Base-by-base conservation (phyloP, 2,797 vertebrate species). In the Xiphorhynchus erythropygius region DNA sequence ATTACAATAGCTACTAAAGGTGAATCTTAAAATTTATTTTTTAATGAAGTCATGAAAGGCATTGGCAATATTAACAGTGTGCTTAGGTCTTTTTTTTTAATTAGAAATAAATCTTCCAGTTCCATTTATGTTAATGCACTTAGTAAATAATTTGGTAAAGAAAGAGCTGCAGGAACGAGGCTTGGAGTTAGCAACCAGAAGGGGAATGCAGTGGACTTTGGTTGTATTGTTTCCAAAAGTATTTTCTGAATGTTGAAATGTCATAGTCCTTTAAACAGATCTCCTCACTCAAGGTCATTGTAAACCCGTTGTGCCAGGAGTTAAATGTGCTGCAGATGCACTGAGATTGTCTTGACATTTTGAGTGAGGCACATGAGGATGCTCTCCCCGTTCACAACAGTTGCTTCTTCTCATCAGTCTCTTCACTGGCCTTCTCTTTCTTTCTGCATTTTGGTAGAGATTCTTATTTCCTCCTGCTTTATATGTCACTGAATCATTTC, bases 11-110 rank as follows among this genome's bases (percentile, higher is more conserved):
- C 83, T 92, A 83, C 84, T 93, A 82, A 90, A 94, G 87, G 92
- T 90, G 95, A 95, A 94, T 93, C 89, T 94, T 95, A 89, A 90
- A 92, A 93, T 94, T 92, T 90, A 81, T 93, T 96, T 94, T 95
- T 94, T 94, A 95, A 95, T 95, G 96, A 91, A 95, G 88, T 84
- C 57, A 27, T 92, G 95, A 84, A 90, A 94, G 62, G 86, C 53
- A 64, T 18, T 85, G 86, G 64, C 68, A 83, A 71, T 94, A 94
- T 96, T 90, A 95, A 89, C 78, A 65, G 64, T 30, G 35, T 87
- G 47, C 88, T 94, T 95, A 83, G 57, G 55, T 92, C 71, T 92
- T 64, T 67, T 24, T 92, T 94, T 88, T 42, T 5, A 96, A 94
- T 95, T 94, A 95, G 94, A 96, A 96, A 92, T 96, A 93, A 94